A percentile compares a stretch with the other conserved stretches of the same genome.
phyloP scores from a whole-genome alignment of 2,797 vertebrate genomes.

The Thripadectes ignobilis region DNA sequence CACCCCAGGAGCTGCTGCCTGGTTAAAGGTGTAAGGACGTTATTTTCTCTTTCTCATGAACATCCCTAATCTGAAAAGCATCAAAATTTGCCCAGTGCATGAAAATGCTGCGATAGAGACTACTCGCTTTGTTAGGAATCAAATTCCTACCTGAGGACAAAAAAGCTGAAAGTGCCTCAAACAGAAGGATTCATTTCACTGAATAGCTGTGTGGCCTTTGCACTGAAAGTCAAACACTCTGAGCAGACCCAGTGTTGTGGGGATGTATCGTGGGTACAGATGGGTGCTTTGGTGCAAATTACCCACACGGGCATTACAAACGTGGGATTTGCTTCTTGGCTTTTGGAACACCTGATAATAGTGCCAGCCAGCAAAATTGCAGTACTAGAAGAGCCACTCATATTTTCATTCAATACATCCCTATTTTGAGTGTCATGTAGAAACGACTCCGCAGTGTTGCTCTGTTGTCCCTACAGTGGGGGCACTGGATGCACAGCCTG shows the following conservation, averaged over 20 bases:
- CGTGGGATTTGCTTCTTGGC: background rate
- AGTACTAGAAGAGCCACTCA: background rate
- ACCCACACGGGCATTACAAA: background rate
- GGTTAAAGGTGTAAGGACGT: conserved; percentile 30
- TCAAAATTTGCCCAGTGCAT: background rate
- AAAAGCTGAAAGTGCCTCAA: background rate
- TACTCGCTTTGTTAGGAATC: background rate
- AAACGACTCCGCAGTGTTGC: background rate
- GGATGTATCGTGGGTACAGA: background rate
- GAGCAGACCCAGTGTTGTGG: background rate
- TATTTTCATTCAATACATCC: background rate
- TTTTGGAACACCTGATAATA: background rate
- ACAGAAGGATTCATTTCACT: background rate
- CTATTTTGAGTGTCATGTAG: background rate
- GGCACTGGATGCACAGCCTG: background rate
- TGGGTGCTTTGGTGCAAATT: background rate
- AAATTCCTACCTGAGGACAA: background rate
- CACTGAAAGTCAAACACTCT: background rate
- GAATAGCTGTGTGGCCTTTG: background rate
- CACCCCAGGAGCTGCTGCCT: conserved; percentile 64
- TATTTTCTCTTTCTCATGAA: conserved; percentile 20
- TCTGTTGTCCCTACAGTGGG: accelerated
- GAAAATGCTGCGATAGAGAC: background rate
- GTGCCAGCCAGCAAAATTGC: background rate
- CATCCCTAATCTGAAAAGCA: conserved; percentile 20